These are phyloP conservation scores for Omphaloscelis lunosa DNA, from an alignment of 2,888 invertebrate species.

Conservation along the genomic window DNA sequence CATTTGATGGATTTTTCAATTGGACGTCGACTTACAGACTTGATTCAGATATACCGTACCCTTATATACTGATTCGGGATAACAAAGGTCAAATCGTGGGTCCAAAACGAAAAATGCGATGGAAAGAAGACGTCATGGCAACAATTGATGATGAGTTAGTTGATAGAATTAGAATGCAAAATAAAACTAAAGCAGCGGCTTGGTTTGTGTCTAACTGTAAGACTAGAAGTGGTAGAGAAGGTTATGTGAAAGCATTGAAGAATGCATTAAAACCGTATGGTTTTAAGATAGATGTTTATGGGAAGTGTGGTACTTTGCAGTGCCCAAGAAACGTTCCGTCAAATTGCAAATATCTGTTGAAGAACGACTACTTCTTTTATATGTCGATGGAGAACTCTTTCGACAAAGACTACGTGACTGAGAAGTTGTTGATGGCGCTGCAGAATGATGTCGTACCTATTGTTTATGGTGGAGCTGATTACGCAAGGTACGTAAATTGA, in stretches of 20 bases:
- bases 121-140: slow-evolving; percentile 66
- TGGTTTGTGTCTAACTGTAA: slow-evolving; percentile 86
- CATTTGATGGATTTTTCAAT: slow-evolving; percentile 84
- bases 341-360: slow-evolving; percentile 79
- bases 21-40: slow-evolving; percentile 86
- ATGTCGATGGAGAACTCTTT: slow-evolving; percentile 94
- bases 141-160: slow-evolving; percentile 68
- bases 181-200: slow-evolving; percentile 84
- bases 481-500: slow-evolving; percentile 82
- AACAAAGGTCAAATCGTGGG: slow-evolving; percentile 76
- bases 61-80: slow-evolving; percentile 80
- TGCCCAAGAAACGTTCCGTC: slow-evolving; percentile 74
- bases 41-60: slow-evolving; percentile 82
- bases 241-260: slow-evolving; percentile 73
- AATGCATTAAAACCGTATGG: slow-evolving; percentile 72
- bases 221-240: slow-evolving; percentile 75
- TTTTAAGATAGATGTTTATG: slow-evolving; percentile 88
- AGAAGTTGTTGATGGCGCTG: slow-evolving; percentile 91
- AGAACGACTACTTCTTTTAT: slow-evolving; percentile 93
- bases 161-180: slow-evolving; percentile 68
- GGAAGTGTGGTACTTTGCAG: slow-evolving; percentile 85
- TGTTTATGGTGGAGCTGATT: slow-evolving; percentile 93
- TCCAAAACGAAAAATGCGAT: slow-evolving; percentile 71
- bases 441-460: slow-evolving; percentile 92
- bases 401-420: slow-evolving; percentile 89